Conservation (phyloP, 2,797 vertebrate species). For the Petrocephalus sullivani region DNA sequence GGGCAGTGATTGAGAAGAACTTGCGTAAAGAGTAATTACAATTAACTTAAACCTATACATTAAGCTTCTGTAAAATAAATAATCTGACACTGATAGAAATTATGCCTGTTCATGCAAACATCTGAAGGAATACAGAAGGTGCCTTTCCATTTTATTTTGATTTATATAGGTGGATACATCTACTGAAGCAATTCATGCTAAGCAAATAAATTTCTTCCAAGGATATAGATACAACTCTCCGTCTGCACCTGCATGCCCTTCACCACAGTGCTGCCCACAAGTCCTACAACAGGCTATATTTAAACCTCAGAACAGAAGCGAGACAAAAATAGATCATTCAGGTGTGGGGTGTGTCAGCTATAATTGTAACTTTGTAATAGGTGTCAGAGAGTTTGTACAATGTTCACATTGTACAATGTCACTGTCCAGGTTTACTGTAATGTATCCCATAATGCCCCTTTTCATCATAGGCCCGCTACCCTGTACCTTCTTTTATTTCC, state of each 20-base stretch:
- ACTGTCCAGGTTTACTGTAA: neutral
- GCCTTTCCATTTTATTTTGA: neutral
- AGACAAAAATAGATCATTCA: neutral
- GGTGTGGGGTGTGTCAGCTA: neutral
- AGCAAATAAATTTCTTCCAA: neutral
- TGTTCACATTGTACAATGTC: neutral
- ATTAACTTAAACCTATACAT: neutral
- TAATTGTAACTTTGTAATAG: neutral
- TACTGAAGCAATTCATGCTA: neutral
- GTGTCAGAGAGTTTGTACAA: neutral
- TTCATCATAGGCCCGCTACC: neutral
- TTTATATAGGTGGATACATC: neutral
- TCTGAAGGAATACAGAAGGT: neutral
- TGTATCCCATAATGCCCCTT: neutral
- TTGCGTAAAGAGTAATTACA: neutral
- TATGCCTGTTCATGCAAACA: neutral
- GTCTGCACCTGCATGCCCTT: neutral
- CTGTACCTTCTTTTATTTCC: neutral
- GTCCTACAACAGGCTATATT: neutral
- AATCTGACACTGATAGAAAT: neutral
- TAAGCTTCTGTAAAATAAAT: neutral
- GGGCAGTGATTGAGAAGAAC: neutral
- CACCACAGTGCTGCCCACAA: neutral
- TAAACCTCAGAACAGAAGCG: neutral
- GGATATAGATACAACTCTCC: neutral